Percentiles rank a stretch among this genome's conserved stretches.
These are phyloP conservation scores for Exaiptasia diaphana DNA, from an alignment of 64 coral and sea anemone genomes.

Conservation along the genomic window DNA sequence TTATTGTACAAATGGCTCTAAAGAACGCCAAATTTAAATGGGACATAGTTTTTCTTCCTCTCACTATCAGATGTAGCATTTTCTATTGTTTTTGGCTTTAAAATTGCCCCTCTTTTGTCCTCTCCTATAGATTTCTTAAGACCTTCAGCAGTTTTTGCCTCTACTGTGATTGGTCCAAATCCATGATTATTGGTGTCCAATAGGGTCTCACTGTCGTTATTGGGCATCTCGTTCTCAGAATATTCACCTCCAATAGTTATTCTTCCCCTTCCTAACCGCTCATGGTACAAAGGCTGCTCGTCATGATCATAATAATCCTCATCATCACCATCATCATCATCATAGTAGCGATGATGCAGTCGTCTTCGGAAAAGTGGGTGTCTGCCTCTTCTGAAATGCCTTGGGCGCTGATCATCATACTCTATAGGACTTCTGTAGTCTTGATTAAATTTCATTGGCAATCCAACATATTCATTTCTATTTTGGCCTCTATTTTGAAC, in stretches of 20 bases:
- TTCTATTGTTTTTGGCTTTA: not conserved
- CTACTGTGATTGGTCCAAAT: conserved; percentile 95
- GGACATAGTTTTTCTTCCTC: not conserved
- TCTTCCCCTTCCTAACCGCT: conserved; percentile 29
- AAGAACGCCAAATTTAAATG: not conserved
- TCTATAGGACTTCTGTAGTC: conserved; percentile 13
- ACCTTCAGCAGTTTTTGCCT: conserved; percentile 90
- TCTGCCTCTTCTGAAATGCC: conserved; percentile 15
- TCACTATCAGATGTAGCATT: too few relatives aligned
- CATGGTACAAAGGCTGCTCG: not conserved
- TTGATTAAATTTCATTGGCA: not conserved
- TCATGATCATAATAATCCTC: not conserved
- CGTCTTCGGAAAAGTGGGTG: conserved; percentile 63
- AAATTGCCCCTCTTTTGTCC: not conserved
- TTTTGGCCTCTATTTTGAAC: too few relatives aligned
- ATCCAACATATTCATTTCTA: not conserved
- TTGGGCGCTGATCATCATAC: not conserved
- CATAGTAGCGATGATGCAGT: conserved; percentile 11
- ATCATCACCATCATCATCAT: not conserved
- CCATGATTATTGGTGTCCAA: conserved; percentile 66
- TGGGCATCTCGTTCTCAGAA: conserved; percentile 31
- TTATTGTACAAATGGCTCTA: too few relatives aligned
- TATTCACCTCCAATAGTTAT: conserved; percentile 56
- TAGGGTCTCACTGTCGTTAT: conserved; percentile 46
- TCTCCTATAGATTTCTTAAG: not conserved